Conservation (phyloP, 1,140 invertebrate species). For the Anastrepha ludens region DNA sequence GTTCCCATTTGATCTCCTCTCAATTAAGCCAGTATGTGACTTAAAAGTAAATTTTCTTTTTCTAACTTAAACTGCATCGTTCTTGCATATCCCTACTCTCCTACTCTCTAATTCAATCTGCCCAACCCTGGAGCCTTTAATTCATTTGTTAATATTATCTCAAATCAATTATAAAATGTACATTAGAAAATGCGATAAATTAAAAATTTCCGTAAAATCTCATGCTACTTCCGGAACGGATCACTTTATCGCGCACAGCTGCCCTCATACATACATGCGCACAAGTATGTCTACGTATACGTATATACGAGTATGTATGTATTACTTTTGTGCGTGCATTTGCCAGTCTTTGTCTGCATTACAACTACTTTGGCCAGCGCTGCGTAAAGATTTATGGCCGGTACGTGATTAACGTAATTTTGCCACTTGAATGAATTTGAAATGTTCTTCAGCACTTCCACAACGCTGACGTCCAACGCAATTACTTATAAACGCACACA, state of each 20-base stretch:
- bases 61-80: no score
- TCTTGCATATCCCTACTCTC: no score
- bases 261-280: background rate
- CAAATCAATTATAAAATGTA: slow-evolving; percentile 48
- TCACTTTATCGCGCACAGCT: background rate
- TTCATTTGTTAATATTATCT: slow-evolving; percentile 47
- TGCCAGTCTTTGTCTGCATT: background rate
- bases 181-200: slow-evolving; percentile 47
- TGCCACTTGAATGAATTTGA: slow-evolving; percentile 51
- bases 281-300: background rate
- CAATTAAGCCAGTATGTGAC: no score
- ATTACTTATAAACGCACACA: background rate
- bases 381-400: slow-evolving; percentile 49
- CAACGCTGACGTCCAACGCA: slow-evolving; percentile 10
- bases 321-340: background rate
- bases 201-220: slow-evolving; percentile 48
- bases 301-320: background rate
- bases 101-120: background rate
- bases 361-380: slow-evolving; percentile 27
- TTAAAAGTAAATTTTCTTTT: no score
- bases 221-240: background rate
- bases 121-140: background rate
- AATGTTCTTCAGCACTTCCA: slow-evolving; percentile 35
- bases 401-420: slow-evolving; percentile 51
- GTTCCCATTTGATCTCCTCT: no score